A percentile compares a stretch with the other conserved stretches of the same genome.
Evolutionary conservation across 2,113 vertebrate species (phyloP).

Genomic region (Megaceryle maxima): DNA sequence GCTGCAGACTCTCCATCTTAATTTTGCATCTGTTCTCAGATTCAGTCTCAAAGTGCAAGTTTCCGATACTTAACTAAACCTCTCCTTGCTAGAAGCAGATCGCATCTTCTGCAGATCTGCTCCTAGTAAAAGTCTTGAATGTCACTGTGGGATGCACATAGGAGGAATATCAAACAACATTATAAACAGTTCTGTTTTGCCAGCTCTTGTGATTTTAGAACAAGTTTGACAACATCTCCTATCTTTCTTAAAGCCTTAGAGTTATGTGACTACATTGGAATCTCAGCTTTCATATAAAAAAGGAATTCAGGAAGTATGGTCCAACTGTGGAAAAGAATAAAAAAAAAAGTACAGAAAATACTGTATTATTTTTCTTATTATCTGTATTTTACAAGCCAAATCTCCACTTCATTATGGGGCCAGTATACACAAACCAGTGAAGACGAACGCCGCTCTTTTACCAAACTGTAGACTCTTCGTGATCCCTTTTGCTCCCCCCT

Average conservation of each 20-base stretch:
- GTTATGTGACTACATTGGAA: neutral
- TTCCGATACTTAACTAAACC: neutral
- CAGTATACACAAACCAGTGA: rapidly evolving
- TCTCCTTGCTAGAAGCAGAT: neutral
- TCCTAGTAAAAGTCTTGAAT: neutral
- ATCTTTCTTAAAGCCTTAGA: neutral
- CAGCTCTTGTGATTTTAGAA: neutral
- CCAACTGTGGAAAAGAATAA: neutral
- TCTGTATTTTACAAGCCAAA: neutral
- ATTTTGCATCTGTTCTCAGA: neutral
- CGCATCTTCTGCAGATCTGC: neutral
- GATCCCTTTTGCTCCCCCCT: neutral
- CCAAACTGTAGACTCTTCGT: neutral
- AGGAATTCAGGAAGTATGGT: neutral
- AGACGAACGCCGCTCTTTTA: neutral
- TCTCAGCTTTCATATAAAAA: neutral
- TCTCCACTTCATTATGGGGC: neutral
- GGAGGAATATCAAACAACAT: neutral
- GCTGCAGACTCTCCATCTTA: neutral
- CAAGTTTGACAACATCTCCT: neutral
- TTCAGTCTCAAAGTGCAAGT: neutral
- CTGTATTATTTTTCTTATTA: neutral
- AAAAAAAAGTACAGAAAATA: neutral
- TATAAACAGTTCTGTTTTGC: neutral
- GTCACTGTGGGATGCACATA: neutral